phyloP scores from a whole-genome alignment of 2,888 invertebrate species.

The Calameuta pallipes region DNA sequence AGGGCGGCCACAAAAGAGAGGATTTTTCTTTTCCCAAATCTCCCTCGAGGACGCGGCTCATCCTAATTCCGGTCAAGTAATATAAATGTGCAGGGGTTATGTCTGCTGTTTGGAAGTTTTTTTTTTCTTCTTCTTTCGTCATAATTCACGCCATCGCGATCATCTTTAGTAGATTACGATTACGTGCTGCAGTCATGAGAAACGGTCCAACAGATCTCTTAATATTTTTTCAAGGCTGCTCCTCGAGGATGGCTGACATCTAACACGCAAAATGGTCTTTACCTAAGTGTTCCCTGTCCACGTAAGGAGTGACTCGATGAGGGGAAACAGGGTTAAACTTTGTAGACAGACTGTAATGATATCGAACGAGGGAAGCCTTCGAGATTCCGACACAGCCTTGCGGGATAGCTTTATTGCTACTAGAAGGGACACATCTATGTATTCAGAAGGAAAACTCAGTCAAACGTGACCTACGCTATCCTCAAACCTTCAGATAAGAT shows the following conservation, averaged over 20 bases:
- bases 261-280: not conserved
- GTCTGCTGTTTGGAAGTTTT: conserved; percentile 31
- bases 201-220: conserved; percentile 21
- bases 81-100: conserved; percentile 24
- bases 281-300: not conserved
- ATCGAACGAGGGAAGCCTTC: not conserved
- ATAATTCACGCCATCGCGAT: conserved; percentile 1
- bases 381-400: not conserved
- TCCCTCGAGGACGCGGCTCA: not conserved
- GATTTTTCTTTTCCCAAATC: not conserved
- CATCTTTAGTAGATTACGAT: conserved; percentile 18
- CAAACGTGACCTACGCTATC: not conserved
- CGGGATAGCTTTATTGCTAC: not conserved
- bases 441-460: not conserved
- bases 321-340: not conserved
- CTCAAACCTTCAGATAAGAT: not conserved
- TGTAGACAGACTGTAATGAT: not conserved
- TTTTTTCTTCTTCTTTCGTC: conserved; percentile 3
- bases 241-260: not conserved
- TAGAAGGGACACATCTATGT: not conserved
- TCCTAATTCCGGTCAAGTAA: conserved; percentile 20
- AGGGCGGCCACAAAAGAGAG: not conserved
- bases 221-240: conserved; percentile 19
- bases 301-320: not conserved
- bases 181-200: conserved; percentile 26